Percentiles rank a stretch among this genome's conserved stretches.
phyloP scores from a whole-genome alignment of 1,140 invertebrate genomes.

The Lycorma delicatula region DNA sequence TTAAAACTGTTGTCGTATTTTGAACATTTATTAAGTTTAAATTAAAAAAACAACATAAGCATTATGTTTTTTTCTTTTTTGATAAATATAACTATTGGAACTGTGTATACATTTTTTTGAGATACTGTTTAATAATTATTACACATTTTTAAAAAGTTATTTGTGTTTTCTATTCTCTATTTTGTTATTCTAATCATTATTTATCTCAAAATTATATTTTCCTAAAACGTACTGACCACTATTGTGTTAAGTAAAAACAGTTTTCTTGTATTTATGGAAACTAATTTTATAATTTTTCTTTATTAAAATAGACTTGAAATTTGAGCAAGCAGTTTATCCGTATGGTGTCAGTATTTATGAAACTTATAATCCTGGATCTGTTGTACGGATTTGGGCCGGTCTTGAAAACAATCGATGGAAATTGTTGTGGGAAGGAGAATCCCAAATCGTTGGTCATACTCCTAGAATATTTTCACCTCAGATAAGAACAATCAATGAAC shows the following conservation, averaged over 20 bases:
- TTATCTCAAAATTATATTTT: neutral
- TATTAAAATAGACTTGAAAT: slow-evolving; percentile 56
- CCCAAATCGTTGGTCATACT: slow-evolving; percentile 49
- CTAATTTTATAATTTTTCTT: too few species aligned
- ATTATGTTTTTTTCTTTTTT: too few species aligned
- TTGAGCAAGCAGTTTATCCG: slow-evolving; percentile 66
- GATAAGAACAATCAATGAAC: slow-evolving; percentile 49
- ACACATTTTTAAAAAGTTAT: too few species aligned
- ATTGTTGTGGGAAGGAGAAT: slow-evolving; percentile 64
- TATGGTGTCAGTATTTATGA: slow-evolving; percentile 72
- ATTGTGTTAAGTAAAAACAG: neutral
- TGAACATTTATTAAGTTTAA: too few species aligned
- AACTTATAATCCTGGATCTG: slow-evolving; percentile 81
- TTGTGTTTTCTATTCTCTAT: too few species aligned
- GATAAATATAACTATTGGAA: too few species aligned
- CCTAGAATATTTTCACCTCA: slow-evolving; percentile 68
- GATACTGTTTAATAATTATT: too few species aligned
- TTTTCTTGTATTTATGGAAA: neutral
- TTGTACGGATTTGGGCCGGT: slow-evolving; percentile 72
- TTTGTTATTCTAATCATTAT: too few species aligned
- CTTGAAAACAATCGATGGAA: slow-evolving; percentile 50
- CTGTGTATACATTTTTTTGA: too few species aligned
- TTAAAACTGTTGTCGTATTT: too few species aligned
- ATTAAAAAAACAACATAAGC: too few species aligned
- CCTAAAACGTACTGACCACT: neutral